A percentile compares a stretch with the other conserved stretches of the same genome.
Conservation (phyloP, 2,113 vertebrate genomes). For the Oryzias melastigma region DNA sequence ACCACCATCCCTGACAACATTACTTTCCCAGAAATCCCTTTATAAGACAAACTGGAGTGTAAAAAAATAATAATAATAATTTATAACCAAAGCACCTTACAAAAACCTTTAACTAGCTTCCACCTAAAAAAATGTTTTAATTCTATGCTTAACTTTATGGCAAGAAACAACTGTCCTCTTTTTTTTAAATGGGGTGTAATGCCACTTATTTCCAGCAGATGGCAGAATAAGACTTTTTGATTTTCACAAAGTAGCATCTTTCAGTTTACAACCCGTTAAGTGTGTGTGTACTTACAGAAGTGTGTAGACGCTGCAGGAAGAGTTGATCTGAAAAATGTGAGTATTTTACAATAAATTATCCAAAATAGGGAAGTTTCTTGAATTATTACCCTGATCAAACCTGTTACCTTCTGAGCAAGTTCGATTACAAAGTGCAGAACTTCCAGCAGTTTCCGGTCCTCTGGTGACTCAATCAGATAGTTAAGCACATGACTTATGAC, state of each 20-base stretch:
- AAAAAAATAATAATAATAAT: no score
- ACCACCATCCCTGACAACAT: no score
- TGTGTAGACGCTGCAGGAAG: slow-evolving; percentile 47
- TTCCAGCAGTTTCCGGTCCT: slow-evolving; percentile 14
- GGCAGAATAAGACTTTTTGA: no score
- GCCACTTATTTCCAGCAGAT: no score
- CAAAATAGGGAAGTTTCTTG: neutral
- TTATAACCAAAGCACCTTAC: no score
- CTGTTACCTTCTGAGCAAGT: slow-evolving; percentile 44
- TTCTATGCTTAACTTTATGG: no score
- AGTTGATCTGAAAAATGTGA: slow-evolving; percentile 18
- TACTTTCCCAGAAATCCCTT: no score
- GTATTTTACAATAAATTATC: slow-evolving; percentile 3
- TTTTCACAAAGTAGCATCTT: neutral
- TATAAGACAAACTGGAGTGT: no score
- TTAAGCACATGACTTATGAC: slow-evolving; percentile 65
- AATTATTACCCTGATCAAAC: neutral
- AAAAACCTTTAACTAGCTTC: no score
- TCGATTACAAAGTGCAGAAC: slow-evolving; percentile 39
- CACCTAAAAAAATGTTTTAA: no score
- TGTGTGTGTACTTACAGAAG: slow-evolving; percentile 55
- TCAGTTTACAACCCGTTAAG: neutral
- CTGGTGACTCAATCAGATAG: slow-evolving; percentile 45
- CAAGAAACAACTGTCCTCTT: no score
- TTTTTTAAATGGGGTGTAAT: no score